Evolutionary conservation across 2,797 vertebrate species (phyloP).

Genomic region (Sparus aurata): DNA sequence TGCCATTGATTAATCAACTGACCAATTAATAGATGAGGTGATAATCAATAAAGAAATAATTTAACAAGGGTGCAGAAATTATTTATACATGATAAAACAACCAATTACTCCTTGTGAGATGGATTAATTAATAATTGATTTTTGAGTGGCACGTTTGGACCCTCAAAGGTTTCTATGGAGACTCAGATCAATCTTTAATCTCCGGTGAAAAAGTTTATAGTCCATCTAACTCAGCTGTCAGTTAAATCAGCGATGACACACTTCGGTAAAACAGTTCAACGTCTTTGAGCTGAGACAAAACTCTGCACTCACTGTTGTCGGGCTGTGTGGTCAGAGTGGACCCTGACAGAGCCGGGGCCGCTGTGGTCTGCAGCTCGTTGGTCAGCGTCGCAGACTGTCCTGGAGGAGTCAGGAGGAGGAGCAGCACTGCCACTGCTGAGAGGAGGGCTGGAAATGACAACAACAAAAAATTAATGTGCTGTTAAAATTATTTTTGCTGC

Average conservation of each 20-base stretch:
- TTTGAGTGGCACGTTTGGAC: background rate
- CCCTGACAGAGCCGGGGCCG: background rate
- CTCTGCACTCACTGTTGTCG: slow-evolving; percentile 56
- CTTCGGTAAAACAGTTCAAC: background rate
- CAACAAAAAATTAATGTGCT: background rate
- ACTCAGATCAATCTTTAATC: background rate
- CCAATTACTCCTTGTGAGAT: no score
- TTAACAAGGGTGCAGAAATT: background rate
- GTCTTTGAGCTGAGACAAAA: background rate
- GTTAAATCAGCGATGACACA: background rate
- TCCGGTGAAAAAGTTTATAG: background rate
- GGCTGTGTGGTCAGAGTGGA: slow-evolving; percentile 11
- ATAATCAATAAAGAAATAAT: background rate
- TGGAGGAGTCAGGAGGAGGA: slow-evolving; percentile 43
- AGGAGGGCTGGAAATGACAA: slow-evolving; percentile 45
- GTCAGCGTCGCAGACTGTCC: slow-evolving; percentile 31
- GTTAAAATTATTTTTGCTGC: background rate
- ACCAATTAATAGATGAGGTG: background rate
- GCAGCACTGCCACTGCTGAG: slow-evolving; percentile 22
- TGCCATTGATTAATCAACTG: background rate
- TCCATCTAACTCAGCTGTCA: no score
- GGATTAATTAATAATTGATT: background rate
- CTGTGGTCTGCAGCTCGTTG: slow-evolving; percentile 28
- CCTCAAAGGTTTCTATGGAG: background rate
- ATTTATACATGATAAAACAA: background rate